Evolutionary conservation across 2,797 vertebrate genomes (phyloP), one percentile per base, ranked within the genome.

Genomic region (Potorous gilbertii): DNA sequence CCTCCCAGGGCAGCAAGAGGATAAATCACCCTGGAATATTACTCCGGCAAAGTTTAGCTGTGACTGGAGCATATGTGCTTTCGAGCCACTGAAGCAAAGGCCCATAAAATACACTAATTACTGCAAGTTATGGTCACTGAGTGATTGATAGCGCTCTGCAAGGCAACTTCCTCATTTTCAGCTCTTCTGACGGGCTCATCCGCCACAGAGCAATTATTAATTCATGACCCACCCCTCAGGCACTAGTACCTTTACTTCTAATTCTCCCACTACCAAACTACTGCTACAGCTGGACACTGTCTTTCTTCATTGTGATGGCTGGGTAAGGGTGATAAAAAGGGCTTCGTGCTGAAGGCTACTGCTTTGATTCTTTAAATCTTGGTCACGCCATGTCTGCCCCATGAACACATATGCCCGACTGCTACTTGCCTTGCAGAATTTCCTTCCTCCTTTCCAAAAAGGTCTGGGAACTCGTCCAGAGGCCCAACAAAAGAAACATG

Each of bases 101-200:
- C 98, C 98, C 99, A 99, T 98, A 99, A 99, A 99, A 99, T 99
- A 98, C 99, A 99, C 99, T 99, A 99, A 99, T 99, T 99, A 99
- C 98, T 98, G 98, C 98, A 98, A 98, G 99, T 99, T 99, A 98
- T 99, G 99, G 99, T 99, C 99, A 99, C 98, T 99, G 99, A 98
- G 98, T 99, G 99, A 99, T 99, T 99, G 98, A 99, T 99, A 99
- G 98, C 94, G 56, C 98, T 99, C 99, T 98, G 98, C 98, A 29
- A 99, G 98, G 99, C 99, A 99, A 98, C 98, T 98, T 99, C 98
- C 98, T 97, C 95, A 57, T 98, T 98, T 98, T 94, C 98, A 98
- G 98, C 98, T 97, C 97, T 98, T 98, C 98, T 97, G 98, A 98
- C 40, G 98, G 98, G 98, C 98, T 98, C 98, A 98, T 98, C 98